Base-by-base conservation (phyloP, 1,140 invertebrate species). In the Papilio machaon region DNA sequence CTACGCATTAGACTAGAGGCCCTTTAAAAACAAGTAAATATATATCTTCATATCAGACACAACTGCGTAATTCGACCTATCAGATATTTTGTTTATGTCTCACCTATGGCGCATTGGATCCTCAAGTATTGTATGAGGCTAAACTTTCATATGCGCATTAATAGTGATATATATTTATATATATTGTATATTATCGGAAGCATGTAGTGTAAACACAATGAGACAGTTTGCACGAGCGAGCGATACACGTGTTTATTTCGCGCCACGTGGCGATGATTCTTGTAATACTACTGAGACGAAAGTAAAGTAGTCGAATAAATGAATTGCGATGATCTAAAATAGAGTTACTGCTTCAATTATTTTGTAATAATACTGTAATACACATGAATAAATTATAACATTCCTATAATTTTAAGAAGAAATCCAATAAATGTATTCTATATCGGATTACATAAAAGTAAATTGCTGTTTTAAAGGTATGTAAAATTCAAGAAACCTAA, bases 1-100 rank as follows among this genome's bases (percentile, higher is more conserved):
- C 11, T 64, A 30, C 60, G 60, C 23, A 64, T 11, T 64, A 30
- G 19, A 60, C 15, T n/a, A 15, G n/a, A n/a, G 23, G 0, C n/a
- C 58, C n/a, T 23, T 60, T 23, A 2, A 60, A 60, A 19, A 23
- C 0, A n/a, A 60, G 58, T 60, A 60, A 30, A 30, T 0, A 0
- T 10, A 58, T n/a, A 11, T 13, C 5, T 64, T 9, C 54, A 17
- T 64, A 23, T 64, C 23, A 30, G 19, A 5, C 60, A 19, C 17
- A 58, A 58, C 54, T 58, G 54, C 54, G 54, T 58, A 58, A n/a
- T n/a, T 58, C 54, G 54, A 58, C 54, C 54, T 19, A 58, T 58
- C 54, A 58, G 17, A 58, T 13, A 49, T 58, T 15, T 52, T 54
- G n/a, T 58, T 58, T 58, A 58, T n/a, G n/a, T 19, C 54, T 58